Percentiles rank a stretch among this genome's conserved stretches.
Conservation (phyloP, 2,888 invertebrate genomes). For the Chironomus riparius region DNA sequence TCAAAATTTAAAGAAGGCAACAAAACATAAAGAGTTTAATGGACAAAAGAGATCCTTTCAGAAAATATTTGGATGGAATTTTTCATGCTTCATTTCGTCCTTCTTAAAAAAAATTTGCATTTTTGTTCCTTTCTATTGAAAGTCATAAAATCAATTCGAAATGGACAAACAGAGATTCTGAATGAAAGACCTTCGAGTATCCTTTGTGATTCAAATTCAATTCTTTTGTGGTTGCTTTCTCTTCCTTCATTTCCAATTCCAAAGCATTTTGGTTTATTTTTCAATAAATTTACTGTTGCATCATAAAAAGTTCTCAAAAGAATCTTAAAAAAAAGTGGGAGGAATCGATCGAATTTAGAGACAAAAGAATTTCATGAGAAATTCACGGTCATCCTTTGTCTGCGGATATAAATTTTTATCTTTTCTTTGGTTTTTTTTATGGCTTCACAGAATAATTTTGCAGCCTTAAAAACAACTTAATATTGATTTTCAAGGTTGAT, state of each 20-base stretch:
- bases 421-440: neutral
- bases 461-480: too few species aligned
- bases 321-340: neutral
- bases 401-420: neutral
- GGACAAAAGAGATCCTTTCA: neutral
- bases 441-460: too few species aligned
- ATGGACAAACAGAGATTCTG: neutral
- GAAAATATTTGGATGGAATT: neutral
- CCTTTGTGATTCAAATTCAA: too few species aligned
- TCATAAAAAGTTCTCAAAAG: neutral
- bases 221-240: too few species aligned
- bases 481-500: too few species aligned
- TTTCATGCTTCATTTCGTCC: neutral
- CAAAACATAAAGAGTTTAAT: neutral
- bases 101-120: neutral
- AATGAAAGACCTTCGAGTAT: too few species aligned
- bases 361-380: neutral
- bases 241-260: too few species aligned
- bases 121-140: neutral
- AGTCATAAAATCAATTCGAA: neutral
- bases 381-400: neutral
- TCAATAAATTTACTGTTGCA: neutral
- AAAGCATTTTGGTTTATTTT: neutral
- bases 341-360: neutral
- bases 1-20: neutral